Evolutionary conservation across 2,797 vertebrate genomes (phyloP).

Genomic region (Leptodactylus fallax): DNA sequence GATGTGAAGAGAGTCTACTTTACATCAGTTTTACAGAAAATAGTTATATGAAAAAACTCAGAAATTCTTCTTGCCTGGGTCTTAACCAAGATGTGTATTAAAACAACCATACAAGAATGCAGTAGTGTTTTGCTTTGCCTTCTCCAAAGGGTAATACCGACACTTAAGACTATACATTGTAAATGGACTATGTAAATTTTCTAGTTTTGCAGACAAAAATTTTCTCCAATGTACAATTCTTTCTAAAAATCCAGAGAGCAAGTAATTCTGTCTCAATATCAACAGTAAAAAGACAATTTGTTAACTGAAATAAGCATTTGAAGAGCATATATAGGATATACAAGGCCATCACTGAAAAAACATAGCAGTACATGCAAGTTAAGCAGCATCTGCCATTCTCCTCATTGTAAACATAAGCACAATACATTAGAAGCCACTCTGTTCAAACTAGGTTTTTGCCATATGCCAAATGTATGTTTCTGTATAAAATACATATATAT

Average conservation of each 20-base stretch:
- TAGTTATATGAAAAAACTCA: neutral
- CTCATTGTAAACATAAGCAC: neutral
- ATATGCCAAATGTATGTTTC: neutral
- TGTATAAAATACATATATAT: neutral
- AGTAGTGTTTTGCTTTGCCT: neutral
- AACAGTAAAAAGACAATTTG: neutral
- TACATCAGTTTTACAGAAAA: neutral
- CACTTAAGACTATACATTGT: neutral
- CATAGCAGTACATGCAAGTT: constrained; percentile 4
- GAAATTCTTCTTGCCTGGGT: neutral
- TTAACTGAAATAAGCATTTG: neutral
- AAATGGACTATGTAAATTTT: neutral
- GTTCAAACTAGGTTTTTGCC: neutral
- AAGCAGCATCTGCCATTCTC: neutral
- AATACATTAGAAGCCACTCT: neutral
- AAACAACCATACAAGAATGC: neutral
- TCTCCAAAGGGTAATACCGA: neutral
- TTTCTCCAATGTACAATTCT: neutral
- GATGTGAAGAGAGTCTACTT: neutral
- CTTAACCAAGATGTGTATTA: neutral
- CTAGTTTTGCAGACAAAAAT: neutral
- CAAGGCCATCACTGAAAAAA: neutral
- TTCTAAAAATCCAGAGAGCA: neutral
- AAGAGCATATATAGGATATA: neutral
- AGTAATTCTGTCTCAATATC: neutral